A percentile compares a stretch with the other conserved stretches of the same genome.
phyloP scores from a whole-genome alignment of 92 coral and sea anemone genomes.

The Palythoa heliodiscus region DNA sequence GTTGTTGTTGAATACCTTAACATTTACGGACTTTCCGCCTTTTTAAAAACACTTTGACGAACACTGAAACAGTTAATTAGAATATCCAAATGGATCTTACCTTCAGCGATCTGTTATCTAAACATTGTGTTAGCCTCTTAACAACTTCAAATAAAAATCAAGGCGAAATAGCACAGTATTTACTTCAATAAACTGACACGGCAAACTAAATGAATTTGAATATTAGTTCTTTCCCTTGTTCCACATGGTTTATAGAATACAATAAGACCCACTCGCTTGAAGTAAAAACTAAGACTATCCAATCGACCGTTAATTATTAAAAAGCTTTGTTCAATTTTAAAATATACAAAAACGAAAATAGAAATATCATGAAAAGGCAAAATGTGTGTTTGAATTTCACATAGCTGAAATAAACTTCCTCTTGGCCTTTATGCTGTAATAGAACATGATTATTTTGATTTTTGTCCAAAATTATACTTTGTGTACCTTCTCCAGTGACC shows the following conservation, averaged over 20 bases:
- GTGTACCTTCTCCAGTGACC: background rate
- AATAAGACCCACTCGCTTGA: background rate
- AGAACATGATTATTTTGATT: background rate
- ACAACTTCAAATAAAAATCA: background rate
- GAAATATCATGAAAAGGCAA: background rate
- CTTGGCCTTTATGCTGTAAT: background rate
- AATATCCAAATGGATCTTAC: background rate
- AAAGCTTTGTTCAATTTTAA: background rate
- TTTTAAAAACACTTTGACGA: background rate
- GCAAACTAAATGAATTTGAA: background rate
- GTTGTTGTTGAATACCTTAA: background rate
- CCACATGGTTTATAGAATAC: constrained; percentile 19
- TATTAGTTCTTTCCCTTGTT: background rate
- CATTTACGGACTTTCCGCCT: background rate
- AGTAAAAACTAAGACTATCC: background rate
- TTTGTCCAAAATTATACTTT: background rate
- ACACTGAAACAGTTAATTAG: background rate
- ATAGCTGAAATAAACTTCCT: background rate
- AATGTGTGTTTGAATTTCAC: background rate
- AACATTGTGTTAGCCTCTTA: no score
- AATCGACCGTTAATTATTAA: background rate
- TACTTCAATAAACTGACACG: background rate
- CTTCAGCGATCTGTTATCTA: background rate
- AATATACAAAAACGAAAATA: background rate
- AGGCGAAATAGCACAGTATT: background rate